Base-by-base conservation (phyloP, 30 jellyfish, hydroid and myxozoan species). In the Rhopilema esculentum region DNA sequence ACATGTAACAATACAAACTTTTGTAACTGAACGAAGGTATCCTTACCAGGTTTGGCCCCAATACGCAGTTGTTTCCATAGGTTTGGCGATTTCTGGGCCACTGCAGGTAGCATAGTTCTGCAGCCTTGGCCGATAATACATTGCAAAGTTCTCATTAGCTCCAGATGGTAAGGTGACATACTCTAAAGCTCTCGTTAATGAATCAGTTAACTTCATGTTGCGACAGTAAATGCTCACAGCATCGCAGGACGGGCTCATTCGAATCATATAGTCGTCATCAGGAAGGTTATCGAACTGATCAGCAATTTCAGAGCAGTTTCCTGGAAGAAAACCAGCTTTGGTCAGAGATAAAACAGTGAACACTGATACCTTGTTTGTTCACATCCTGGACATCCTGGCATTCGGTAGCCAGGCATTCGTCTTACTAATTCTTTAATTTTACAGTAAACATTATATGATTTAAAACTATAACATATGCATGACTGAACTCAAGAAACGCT, bases 21-120 rank as follows among this genome's bases (percentile, higher is more conserved):
- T 40, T 12, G 57, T 2, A 40, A 12, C 57, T 40, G 12, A 12
- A 6, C 6, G 12, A 21, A 52, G 67, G 63, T 19, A 8, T 18
- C 26, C 97, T 12, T 68, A 93, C 98, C 98, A 93, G 20, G 98
- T 68, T 51, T 88, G 93, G 50, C 98, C 98, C 93, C 94, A 93
- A 69, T 62, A 67, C 16, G 89, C 89, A 27, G 66, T 91, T 29
- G 98, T 82, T 53, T 93, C 87, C 66, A 50, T 49, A 4, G 98
- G 97, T 8, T 68, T 78, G 8, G 95, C 91, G 30, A 84, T 72
- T 49, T 79, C 96, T 0, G 91, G 89, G 27, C 98, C 98, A 32
- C 95, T 67, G 77, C 98, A 93, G 0, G 97, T 76, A 65, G 81
- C 80, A 72, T 87, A 88, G 50, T 93, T 83, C 66, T 87, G 96